These are phyloP conservation scores for Lophochroa leadbeateri DNA, from an alignment of 2,113 vertebrate species.

Conservation along the genomic window DNA sequence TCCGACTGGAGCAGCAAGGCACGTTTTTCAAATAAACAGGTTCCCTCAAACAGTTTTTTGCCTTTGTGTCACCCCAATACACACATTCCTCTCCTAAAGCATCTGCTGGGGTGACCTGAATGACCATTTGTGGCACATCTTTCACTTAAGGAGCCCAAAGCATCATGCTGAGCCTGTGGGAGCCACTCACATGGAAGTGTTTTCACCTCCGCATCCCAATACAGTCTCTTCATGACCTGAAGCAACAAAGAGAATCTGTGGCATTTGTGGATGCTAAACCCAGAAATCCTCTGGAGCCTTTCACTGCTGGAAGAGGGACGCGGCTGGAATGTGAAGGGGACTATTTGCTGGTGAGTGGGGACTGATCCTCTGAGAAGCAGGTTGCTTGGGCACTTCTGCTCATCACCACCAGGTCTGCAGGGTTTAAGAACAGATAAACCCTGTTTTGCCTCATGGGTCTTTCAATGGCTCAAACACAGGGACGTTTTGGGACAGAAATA, in stretches of 20 bases:
- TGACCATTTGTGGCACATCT: not conserved
- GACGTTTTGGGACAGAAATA: not conserved
- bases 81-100: not conserved
- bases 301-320: not conserved
- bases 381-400: not conserved
- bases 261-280: not conserved
- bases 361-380: not conserved
- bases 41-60: slow-evolving; percentile 39
- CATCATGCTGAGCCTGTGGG: accelerated
- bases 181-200: not conserved
- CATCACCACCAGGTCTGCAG: not conserved
- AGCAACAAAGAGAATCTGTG: not conserved
- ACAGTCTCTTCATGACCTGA: not conserved
- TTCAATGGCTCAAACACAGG: not conserved
- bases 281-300: not conserved
- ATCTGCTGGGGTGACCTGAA: not conserved
- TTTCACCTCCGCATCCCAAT: not conserved
- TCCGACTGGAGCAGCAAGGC: slow-evolving; percentile 44
- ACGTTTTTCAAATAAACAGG: slow-evolving; percentile 67
- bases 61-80: slow-evolving; percentile 2
- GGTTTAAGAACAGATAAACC: not conserved
- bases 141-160: not conserved
- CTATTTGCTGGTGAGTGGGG: not conserved
- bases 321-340: not conserved
- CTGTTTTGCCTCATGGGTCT: not conserved